These are phyloP conservation scores for Lacerta agilis DNA, from an alignment of 2,797 vertebrate species.

Conservation along the genomic window DNA sequence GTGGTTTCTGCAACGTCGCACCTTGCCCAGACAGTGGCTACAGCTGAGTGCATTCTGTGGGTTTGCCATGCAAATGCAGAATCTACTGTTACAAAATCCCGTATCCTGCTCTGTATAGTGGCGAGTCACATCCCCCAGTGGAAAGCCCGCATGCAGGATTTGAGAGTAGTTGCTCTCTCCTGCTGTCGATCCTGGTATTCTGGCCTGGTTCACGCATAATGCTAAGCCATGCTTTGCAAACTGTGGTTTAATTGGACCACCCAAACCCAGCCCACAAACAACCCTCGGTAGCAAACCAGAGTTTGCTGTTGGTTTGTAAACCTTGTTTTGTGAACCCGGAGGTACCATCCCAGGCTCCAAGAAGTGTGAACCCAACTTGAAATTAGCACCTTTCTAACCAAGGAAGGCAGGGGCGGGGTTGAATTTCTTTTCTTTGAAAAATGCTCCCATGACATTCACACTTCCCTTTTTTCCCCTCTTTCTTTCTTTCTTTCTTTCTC, in stretches of 20 bases:
- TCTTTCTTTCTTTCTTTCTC: constrained; percentile 7
- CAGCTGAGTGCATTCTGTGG: neutral
- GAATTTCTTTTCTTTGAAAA: neutral
- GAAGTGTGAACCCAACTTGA: neutral
- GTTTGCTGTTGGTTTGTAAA: too few relatives aligned
- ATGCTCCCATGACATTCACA: neutral
- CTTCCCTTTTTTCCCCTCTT: neutral
- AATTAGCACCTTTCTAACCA: neutral
- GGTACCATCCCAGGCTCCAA: neutral
- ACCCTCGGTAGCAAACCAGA: too few relatives aligned
- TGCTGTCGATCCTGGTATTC: too few relatives aligned
- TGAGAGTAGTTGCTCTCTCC: neutral
- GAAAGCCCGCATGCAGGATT: neutral
- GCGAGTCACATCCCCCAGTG: neutral
- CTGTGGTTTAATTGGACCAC: too few relatives aligned
- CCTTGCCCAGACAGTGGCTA: neutral
- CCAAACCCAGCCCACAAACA: too few relatives aligned
- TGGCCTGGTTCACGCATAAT: too few relatives aligned
- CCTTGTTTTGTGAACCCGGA: too few relatives aligned
- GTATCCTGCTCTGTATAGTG: neutral
- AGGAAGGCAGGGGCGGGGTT: neutral
- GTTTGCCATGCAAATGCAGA: neutral
- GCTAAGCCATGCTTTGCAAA: too few relatives aligned
- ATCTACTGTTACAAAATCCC: neutral
- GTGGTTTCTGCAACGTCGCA: neutral